phyloP scores from a whole-genome alignment of 2,888 invertebrate genomes.

The Adelphocoris suturalis region DNA sequence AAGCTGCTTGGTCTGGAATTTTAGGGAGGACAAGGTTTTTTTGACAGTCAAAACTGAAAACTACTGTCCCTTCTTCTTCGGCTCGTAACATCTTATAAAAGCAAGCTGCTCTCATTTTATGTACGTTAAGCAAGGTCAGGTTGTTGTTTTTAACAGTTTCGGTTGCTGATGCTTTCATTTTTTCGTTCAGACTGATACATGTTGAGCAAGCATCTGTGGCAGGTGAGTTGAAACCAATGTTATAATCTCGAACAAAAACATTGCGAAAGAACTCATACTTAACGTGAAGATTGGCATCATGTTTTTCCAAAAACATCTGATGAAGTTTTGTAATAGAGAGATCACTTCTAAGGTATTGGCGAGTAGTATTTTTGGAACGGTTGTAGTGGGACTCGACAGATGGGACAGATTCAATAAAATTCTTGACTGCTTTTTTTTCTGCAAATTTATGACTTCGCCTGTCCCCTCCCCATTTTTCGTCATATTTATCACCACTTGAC shows the following conservation, averaged over 20 bases:
- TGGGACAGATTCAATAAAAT: conserved; percentile 33
- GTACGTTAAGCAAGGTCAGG: conserved; percentile 12
- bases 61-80: conserved; percentile 15
- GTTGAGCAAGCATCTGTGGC: conserved; percentile 24
- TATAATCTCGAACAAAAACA: conserved; percentile 31
- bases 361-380: conserved; percentile 22
- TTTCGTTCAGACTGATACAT: conserved; percentile 36
- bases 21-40: conserved; percentile 24
- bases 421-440: too few relatives aligned
- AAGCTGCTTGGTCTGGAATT: conserved; percentile 23
- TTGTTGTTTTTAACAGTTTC: neutral
- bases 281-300: conserved; percentile 21
- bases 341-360: conserved; percentile 13
- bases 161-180: conserved; percentile 2
- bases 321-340: conserved; percentile 12
- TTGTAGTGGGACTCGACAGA: too few relatives aligned
- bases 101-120: conserved; percentile 23
- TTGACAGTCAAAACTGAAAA: conserved; percentile 39
- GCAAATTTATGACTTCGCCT: too few relatives aligned
- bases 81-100: conserved; percentile 17
- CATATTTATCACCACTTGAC: conserved; percentile 18
- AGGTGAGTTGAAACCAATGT: conserved; percentile 38
- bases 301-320: neutral
- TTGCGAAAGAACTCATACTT: conserved; percentile 28
- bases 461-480: neutral